These are phyloP conservation scores for Xylota sylvarum DNA, from an alignment of 2,888 invertebrate genomes.

Conservation along the genomic window DNA sequence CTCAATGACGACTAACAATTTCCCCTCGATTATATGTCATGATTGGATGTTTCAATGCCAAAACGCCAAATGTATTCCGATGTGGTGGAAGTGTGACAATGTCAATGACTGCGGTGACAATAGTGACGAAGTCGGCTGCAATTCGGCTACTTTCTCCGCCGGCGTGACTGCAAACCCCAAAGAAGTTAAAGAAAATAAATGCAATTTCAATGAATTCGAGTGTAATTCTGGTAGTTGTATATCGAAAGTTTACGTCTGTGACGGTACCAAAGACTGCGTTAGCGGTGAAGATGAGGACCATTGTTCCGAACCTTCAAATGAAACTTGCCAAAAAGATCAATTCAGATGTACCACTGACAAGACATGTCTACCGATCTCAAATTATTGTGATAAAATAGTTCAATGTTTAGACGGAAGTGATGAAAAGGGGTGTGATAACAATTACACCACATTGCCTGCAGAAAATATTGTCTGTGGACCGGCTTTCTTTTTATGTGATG, in stretches of 20 bases:
- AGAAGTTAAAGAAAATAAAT: slow-evolving; percentile 79
- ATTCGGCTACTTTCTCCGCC: slow-evolving; percentile 47
- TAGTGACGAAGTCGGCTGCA: slow-evolving; percentile 90
- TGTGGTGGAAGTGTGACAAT: slow-evolving; percentile 93
- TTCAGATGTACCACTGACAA: slow-evolving; percentile 88
- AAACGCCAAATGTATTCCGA: slow-evolving; percentile 90
- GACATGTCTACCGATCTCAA: slow-evolving; percentile 86
- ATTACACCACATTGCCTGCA: slow-evolving; percentile 49
- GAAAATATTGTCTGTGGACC: slow-evolving; percentile 58
- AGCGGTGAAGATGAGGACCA: slow-evolving; percentile 88
- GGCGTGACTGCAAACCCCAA: slow-evolving; percentile 27
- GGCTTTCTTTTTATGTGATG: slow-evolving; percentile 87
- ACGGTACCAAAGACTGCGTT: slow-evolving; percentile 86
- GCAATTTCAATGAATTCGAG: slow-evolving; percentile 80
- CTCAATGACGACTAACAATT: slow-evolving; percentile 78
- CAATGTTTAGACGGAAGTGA: slow-evolving; percentile 87
- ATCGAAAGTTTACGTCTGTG: slow-evolving; percentile 85
- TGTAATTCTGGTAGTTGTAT: slow-evolving; percentile 86
- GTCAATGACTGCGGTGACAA: slow-evolving; percentile 91
- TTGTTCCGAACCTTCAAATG: slow-evolving; percentile 83
- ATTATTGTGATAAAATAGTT: slow-evolving; percentile 85
- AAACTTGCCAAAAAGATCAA: slow-evolving; percentile 83
- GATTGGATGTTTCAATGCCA: slow-evolving; percentile 93
- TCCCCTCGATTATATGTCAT: slow-evolving; percentile 86
- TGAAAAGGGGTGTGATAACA: slow-evolving; percentile 85